These are phyloP conservation scores for Campoletis raptor DNA, from an alignment of 2,888 invertebrate species.

Conservation along the genomic window DNA sequence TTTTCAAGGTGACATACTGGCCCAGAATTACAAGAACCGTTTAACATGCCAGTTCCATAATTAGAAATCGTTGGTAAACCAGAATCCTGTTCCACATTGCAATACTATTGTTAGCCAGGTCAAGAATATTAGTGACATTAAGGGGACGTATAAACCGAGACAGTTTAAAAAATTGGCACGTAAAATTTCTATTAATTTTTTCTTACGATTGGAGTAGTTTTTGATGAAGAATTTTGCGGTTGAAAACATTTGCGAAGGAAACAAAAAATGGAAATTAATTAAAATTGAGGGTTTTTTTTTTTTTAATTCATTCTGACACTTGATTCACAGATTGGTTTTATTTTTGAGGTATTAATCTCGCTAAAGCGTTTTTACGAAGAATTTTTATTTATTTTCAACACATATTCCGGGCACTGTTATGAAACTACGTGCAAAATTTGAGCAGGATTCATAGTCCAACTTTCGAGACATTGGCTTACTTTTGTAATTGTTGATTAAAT, in stretches of 20 bases:
- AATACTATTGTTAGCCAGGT: slow-evolving; percentile 52
- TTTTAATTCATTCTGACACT: too few species aligned
- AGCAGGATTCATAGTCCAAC: too few species aligned
- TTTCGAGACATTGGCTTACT: too few species aligned
- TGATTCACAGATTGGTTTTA: too few species aligned
- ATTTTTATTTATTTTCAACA: too few species aligned
- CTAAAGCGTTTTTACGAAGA: too few species aligned
- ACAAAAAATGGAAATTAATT: too few species aligned
- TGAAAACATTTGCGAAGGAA: not conserved
- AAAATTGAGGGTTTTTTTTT: too few species aligned
- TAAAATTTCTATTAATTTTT: not conserved
- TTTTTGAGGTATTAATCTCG: too few species aligned
- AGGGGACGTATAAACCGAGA: not conserved
- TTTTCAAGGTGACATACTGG: slow-evolving; percentile 56
- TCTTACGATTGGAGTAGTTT: not conserved
- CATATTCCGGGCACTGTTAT: too few species aligned
- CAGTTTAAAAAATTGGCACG: too few species aligned
- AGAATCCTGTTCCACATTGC: slow-evolving; percentile 37
- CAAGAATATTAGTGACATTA: slow-evolving; percentile 23
- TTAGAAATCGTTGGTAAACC: slow-evolving; percentile 45
- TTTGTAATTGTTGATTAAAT: not conserved
- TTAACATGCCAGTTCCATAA: slow-evolving; percentile 59
- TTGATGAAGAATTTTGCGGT: not conserved
- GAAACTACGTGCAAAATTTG: too few species aligned
- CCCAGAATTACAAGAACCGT: slow-evolving; percentile 44